Evolutionary conservation across 64 coral and sea anemone genomes (phyloP).

Genomic region (Montipora efflorescens): DNA sequence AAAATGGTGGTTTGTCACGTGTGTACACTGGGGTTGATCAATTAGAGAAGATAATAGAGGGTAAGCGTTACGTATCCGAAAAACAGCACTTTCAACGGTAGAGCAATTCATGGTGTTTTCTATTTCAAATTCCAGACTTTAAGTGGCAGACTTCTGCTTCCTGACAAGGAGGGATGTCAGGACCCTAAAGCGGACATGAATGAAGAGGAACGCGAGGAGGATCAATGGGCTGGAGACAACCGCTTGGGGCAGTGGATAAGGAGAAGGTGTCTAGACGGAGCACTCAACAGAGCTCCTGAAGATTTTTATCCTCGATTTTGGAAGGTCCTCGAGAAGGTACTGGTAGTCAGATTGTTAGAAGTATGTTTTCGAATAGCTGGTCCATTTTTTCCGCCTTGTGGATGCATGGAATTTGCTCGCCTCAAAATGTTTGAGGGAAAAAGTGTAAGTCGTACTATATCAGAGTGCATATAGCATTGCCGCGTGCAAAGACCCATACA

Average conservation of each 20-base stretch:
- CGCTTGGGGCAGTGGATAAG: constrained; percentile 91
- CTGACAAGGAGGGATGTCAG: constrained; percentile 1
- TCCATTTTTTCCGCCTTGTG: background rate
- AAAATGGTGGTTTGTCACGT: too few species aligned
- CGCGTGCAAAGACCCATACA: too few species aligned
- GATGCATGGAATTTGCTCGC: background rate
- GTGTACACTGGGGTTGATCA: too few species aligned
- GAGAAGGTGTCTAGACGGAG: constrained; percentile 92
- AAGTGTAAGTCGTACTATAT: too few species aligned
- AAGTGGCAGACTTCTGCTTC: constrained; percentile 20
- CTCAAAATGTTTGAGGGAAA: too few species aligned
- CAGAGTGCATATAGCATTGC: too few species aligned
- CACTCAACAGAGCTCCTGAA: constrained; percentile 94
- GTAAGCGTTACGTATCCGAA: too few species aligned
- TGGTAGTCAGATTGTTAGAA: background rate
- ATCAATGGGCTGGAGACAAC: constrained; percentile 64
- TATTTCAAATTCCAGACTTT: constrained; percentile 4
- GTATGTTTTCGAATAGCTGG: background rate
- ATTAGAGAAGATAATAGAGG: too few species aligned
- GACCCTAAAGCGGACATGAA: constrained; percentile 37
- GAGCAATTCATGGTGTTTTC: background rate
- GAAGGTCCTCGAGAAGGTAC: constrained; percentile 96
- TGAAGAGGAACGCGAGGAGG: constrained; percentile 70
- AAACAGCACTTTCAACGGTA: background rate
- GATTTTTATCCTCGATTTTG: constrained; percentile 96